Evolutionary conservation across 2,113 vertebrate genomes (phyloP).

Genomic region (Amphiprion ocellaris): DNA sequence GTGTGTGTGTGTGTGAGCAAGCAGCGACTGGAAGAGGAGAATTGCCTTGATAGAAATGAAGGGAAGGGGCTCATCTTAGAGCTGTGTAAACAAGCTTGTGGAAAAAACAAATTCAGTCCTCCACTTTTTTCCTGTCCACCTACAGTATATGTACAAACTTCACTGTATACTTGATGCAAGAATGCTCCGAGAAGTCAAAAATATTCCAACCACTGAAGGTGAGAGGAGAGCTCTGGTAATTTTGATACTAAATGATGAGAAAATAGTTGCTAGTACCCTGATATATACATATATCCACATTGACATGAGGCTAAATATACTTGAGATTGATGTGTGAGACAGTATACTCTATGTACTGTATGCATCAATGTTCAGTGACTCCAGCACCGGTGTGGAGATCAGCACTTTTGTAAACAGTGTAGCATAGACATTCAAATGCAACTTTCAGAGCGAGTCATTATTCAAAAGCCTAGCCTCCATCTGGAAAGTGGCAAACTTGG

Average conservation of each 20-base stretch:
- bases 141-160: slow-evolving; percentile 37
- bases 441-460: slow-evolving; percentile 83
- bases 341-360: slow-evolving; percentile 26
- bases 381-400: slow-evolving; percentile 52
- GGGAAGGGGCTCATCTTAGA: slow-evolving; percentile 61
- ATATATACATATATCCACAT: not conserved
- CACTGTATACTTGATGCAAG: slow-evolving; percentile 17
- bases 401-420: slow-evolving; percentile 73
- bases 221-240: not conserved
- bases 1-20: not conserved
- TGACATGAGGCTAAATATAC: slow-evolving; percentile 25
- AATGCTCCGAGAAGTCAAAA: slow-evolving; percentile 15
- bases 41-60: slow-evolving; percentile 70
- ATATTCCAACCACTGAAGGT: slow-evolving; percentile 6
- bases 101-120: slow-evolving; percentile 46
- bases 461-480: slow-evolving; percentile 84
- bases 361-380: slow-evolving; percentile 28
- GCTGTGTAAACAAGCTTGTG: slow-evolving; percentile 65
- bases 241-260: not conserved
- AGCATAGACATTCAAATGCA: slow-evolving; percentile 72
- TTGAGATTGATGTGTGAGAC: slow-evolving; percentile 28
- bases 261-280: not conserved
- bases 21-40: slow-evolving; percentile 63
- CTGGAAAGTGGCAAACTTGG: slow-evolving; percentile 87
- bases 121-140: slow-evolving; percentile 58